Conservation (phyloP, 2,797 vertebrate genomes). For the Xenentodon cancila region DNA sequence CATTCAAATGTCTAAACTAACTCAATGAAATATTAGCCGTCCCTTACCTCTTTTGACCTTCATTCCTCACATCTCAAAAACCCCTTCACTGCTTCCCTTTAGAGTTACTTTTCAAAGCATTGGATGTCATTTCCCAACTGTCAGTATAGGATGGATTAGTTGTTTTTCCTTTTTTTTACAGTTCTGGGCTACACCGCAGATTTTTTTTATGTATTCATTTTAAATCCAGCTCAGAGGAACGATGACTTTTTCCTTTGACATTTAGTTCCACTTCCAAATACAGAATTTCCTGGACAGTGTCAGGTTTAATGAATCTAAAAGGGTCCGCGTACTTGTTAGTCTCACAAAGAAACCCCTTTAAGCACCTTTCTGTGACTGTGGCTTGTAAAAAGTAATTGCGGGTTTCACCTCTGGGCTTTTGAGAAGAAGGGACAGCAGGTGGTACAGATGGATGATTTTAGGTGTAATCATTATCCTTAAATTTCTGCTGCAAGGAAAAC, state of each 20-base stretch:
- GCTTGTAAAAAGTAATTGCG: slow-evolving; percentile 71
- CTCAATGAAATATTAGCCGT: slow-evolving; percentile 4
- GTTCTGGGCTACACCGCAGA: slow-evolving; percentile 27
- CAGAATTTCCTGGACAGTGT: slow-evolving; percentile 51
- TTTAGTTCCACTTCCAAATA: slow-evolving; percentile 66
- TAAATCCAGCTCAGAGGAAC: slow-evolving; percentile 38
- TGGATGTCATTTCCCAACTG: slow-evolving; percentile 58
- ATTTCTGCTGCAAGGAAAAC: slow-evolving; percentile 59
- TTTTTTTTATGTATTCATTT: slow-evolving; percentile 20
- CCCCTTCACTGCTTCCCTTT: slow-evolving; percentile 38
- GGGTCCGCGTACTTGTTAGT: slow-evolving; percentile 43
- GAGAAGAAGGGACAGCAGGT: slow-evolving; percentile 59
- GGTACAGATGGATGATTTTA: slow-evolving; percentile 59
- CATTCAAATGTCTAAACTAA: slow-evolving; percentile 26
- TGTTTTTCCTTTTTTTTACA: slow-evolving; percentile 4
- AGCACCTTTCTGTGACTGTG: slow-evolving; percentile 35
- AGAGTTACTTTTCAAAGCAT: slow-evolving; percentile 60
- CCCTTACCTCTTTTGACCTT: slow-evolving; percentile 11
- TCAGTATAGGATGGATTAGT: slow-evolving; percentile 52
- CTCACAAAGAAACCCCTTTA: slow-evolving; percentile 58
- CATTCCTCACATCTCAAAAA: slow-evolving; percentile 30
- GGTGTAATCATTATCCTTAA: slow-evolving; percentile 62
- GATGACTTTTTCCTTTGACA: slow-evolving; percentile 41
- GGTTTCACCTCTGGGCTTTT: slow-evolving; percentile 66
- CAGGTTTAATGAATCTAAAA: slow-evolving; percentile 54